Percentiles rank a stretch among this genome's conserved stretches.
Conservation (phyloP, 2,113 vertebrate species). For the Anhinga rufa region DNA sequence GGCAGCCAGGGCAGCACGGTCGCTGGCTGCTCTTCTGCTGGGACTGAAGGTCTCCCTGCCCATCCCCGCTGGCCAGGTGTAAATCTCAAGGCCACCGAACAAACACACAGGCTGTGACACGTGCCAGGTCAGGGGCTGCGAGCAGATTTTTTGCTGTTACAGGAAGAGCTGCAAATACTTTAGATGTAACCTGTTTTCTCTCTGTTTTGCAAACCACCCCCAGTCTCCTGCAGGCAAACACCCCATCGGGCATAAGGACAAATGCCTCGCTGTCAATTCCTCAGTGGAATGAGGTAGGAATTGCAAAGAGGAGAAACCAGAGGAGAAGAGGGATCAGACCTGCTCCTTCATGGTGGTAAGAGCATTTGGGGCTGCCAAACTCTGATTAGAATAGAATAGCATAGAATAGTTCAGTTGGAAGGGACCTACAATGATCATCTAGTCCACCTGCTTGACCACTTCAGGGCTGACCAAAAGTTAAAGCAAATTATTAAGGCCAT, state of each 20-base stretch:
- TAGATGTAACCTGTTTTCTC: background rate
- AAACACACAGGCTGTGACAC: background rate
- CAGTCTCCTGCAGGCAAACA: background rate
- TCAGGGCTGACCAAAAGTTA: background rate
- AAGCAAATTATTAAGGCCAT: background rate
- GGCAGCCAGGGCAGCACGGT: background rate
- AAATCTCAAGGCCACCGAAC: background rate
- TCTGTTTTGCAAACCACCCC: background rate
- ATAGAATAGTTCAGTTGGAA: background rate
- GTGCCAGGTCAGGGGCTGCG: background rate
- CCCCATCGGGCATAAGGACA: background rate
- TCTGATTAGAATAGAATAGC: background rate
- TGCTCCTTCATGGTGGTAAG: background rate
- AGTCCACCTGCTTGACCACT: background rate
- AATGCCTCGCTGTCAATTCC: background rate
- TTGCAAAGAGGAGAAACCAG: background rate
- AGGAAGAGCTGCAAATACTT: slow-evolving; percentile 6
- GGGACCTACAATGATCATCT: background rate
- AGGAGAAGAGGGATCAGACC: background rate
- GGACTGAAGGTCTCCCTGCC: background rate
- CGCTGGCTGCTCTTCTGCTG: background rate
- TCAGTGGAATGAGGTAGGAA: background rate
- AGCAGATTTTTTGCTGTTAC: background rate
- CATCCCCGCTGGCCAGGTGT: background rate
- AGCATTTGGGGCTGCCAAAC: background rate